These are phyloP conservation scores for Sorex araneus DNA, from an alignment of 2,113 vertebrate species.

Conservation along the genomic window DNA sequence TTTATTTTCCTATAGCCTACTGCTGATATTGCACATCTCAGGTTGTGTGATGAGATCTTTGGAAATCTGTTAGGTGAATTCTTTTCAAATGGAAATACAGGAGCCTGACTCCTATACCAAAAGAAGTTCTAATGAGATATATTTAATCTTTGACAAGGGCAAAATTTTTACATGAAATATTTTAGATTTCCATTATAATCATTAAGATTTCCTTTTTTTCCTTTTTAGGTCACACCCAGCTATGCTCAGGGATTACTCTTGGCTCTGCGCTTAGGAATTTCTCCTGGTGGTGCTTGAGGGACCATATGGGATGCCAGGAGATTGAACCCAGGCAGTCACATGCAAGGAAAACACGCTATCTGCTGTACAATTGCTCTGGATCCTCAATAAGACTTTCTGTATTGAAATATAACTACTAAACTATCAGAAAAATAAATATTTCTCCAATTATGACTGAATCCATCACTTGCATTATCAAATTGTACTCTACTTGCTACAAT, in stretches of 20 bases:
- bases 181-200: conserved; percentile 64
- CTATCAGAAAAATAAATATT: conserved; percentile 48
- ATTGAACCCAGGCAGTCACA: too few species aligned
- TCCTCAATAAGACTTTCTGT: conserved; percentile 32
- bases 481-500: neutral
- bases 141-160: conserved; percentile 66
- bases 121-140: conserved; percentile 75
- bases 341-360: too few species aligned
- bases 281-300: too few species aligned
- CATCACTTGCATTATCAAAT: conserved; percentile 31
- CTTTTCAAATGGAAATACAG: conserved; percentile 63
- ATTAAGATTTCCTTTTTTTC: conserved; percentile 20
- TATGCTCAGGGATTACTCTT: too few species aligned
- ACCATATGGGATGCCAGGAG: too few species aligned
- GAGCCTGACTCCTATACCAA: neutral
- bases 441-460: conserved; percentile 36
- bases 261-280: too few species aligned
- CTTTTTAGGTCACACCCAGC: too few species aligned
- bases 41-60: neutral
- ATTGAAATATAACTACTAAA: conserved; percentile 65
- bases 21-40: conserved; percentile 31
- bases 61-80: conserved; percentile 55
- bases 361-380: too few species aligned
- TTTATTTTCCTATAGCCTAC: neutral
- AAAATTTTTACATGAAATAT: conserved; percentile 61